Evolutionary conservation across 2,113 vertebrate species (phyloP).

Genomic region (Recurvirostra avosetta): DNA sequence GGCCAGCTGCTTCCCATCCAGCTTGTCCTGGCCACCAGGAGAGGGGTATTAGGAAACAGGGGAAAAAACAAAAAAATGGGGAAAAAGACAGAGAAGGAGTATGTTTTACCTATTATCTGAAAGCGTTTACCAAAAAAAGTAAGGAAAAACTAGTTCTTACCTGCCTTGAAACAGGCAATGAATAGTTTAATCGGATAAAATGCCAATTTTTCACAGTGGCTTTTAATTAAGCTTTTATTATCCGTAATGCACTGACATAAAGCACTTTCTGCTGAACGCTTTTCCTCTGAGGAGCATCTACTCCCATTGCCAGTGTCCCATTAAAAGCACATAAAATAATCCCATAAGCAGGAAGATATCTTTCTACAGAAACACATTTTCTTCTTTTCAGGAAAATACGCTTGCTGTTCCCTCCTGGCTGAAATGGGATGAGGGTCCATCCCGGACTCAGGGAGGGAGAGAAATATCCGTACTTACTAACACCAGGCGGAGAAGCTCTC

Average conservation of each 20-base stretch:
- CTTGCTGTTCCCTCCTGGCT: background rate
- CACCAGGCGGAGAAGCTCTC: constrained; percentile 55
- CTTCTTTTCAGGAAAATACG: background rate
- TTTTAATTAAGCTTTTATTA: background rate
- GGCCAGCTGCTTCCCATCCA: constrained; percentile 19
- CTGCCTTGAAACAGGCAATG: background rate
- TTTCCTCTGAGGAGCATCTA: background rate
- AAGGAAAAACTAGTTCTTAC: background rate
- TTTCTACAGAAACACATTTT: background rate
- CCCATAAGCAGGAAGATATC: background rate
- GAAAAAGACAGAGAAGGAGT: accelerated
- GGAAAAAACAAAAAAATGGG: background rate
- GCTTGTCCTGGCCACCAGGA: constrained; percentile 32
- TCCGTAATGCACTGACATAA: background rate
- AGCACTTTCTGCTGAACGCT: background rate
- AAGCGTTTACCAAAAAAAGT: background rate
- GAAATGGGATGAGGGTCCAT: background rate
- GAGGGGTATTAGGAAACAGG: background rate
- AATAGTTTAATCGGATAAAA: background rate
- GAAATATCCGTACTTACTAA: constrained; percentile 20
- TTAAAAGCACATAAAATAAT: background rate
- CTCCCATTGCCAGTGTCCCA: background rate
- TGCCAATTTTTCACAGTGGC: background rate
- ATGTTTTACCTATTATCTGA: background rate
- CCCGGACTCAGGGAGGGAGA: accelerated